A percentile compares a stretch with the other conserved stretches of the same genome.
Conservation (phyloP, 2,888 invertebrate species). For the Brenthis ino region DNA sequence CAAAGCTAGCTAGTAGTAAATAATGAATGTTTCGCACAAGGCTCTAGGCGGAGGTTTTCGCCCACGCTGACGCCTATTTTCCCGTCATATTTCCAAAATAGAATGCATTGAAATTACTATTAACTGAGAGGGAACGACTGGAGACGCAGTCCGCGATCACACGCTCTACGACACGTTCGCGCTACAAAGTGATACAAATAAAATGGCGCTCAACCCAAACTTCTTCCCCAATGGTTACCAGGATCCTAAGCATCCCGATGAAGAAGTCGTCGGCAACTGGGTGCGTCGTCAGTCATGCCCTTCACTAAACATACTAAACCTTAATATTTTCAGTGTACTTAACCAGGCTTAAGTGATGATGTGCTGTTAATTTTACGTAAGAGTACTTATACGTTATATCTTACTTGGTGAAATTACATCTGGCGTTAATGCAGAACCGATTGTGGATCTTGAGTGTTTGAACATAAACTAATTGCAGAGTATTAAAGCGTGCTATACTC, state of each 20-base stretch:
- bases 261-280: constrained; percentile 84
- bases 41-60: constrained; percentile 63
- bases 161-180: constrained; percentile 67
- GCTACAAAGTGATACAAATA: constrained; percentile 59
- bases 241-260: constrained; percentile 80
- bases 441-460: constrained; percentile 30
- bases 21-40: constrained; percentile 54
- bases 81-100: constrained; percentile 79
- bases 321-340: constrained; percentile 2
- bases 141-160: constrained; percentile 72
- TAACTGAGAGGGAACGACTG: constrained; percentile 72
- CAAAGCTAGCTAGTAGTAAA: constrained; percentile 23
- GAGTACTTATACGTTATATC: constrained; percentile 10
- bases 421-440: constrained; percentile 20
- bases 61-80: constrained; percentile 71
- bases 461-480: constrained; percentile 61
- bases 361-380: constrained; percentile 13
- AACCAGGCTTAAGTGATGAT: constrained; percentile 18
- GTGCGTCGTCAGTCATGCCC: constrained; percentile 65
- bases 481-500: constrained; percentile 58
- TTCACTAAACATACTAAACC: constrained; percentile 16
- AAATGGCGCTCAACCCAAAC: constrained; percentile 74
- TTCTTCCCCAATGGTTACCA: constrained; percentile 81
- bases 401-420: constrained; percentile 10
- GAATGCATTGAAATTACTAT: constrained; percentile 80